These are phyloP conservation scores for Eupithecia vulgata DNA, from an alignment of 2,888 invertebrate species.

Conservation along the genomic window DNA sequence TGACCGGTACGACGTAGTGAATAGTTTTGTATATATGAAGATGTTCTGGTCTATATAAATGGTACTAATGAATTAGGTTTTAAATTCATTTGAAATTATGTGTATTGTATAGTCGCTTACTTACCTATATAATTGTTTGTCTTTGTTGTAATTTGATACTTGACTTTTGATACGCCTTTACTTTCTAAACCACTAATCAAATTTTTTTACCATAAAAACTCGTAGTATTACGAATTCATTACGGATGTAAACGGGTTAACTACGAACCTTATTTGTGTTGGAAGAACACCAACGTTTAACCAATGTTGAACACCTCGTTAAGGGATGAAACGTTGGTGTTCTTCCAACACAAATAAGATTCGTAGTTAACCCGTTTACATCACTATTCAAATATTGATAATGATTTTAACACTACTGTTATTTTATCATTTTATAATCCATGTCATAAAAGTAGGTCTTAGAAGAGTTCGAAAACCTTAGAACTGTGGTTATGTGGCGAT, in stretches of 20 bases:
- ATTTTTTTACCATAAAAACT: too few species aligned
- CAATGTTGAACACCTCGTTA: too few species aligned
- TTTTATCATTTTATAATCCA: background rate
- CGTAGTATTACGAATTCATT: too few species aligned
- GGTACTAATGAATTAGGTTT: slow-evolving; percentile 62
- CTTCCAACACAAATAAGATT: too few species aligned
- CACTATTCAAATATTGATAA: slow-evolving; percentile 2
- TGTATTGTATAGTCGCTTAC: slow-evolving; percentile 52
- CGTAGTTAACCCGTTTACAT: too few species aligned
- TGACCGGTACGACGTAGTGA: slow-evolving; percentile 53
- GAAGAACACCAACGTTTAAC: too few species aligned
- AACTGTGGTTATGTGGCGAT: background rate
- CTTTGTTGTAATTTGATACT: slow-evolving; percentile 33
- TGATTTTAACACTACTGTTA: background rate
- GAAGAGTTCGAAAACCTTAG: background rate
- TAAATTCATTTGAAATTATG: slow-evolving; percentile 40
- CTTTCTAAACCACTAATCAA: slow-evolving; percentile 5
- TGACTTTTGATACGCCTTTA: slow-evolving; percentile 23
- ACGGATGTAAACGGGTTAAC: too few species aligned
- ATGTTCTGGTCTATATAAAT: slow-evolving; percentile 56
- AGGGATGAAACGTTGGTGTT: too few species aligned
- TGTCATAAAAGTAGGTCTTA: background rate
- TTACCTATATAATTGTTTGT: slow-evolving; percentile 38
- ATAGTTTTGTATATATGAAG: slow-evolving; percentile 59
- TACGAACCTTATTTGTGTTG: too few species aligned